A percentile compares a stretch with the other conserved stretches of the same genome.
Evolutionary conservation across 1,140 invertebrate genomes (phyloP).

Genomic region (Bombus waltoni): DNA sequence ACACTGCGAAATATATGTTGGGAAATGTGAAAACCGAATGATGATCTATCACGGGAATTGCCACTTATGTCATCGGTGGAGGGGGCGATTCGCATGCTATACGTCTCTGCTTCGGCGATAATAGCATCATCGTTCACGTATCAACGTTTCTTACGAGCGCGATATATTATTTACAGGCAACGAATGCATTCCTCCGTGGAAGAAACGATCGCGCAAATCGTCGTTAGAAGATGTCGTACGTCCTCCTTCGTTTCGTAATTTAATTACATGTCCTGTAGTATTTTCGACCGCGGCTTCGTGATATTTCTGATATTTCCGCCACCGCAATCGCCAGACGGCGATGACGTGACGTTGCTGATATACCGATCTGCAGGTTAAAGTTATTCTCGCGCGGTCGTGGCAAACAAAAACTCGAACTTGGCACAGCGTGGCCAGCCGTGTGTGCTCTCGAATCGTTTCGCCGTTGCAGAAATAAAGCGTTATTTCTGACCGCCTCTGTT

Average conservation of each 20-base stretch:
- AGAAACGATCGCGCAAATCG: constrained; percentile 43
- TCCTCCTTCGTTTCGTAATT: neutral
- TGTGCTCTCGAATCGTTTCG: neutral
- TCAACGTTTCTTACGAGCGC: constrained; percentile 54
- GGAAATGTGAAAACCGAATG: constrained; percentile 35
- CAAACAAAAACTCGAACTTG: constrained; percentile 16
- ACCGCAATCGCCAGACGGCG: neutral
- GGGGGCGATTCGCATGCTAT: constrained; percentile 43
- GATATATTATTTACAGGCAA: constrained; percentile 49
- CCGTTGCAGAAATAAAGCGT: constrained; percentile 22
- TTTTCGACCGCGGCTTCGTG: neutral
- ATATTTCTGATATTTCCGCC: constrained; percentile 19
- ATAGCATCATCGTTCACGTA: constrained; percentile 57
- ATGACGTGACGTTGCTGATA: neutral
- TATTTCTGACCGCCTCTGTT: neutral
- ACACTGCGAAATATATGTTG: constrained; percentile 46
- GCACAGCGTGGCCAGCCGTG: neutral
- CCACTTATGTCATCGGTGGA: constrained; percentile 65
- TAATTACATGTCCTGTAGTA: constrained; percentile 34
- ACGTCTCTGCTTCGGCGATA: constrained; percentile 47
- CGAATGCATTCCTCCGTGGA: constrained; percentile 18
- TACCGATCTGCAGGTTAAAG: constrained; percentile 1
- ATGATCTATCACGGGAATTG: constrained; percentile 69
- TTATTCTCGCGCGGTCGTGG: constrained; percentile 18
- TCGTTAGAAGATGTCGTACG: constrained; percentile 51